Conservation (phyloP, 1,140 invertebrate genomes). For the Drosophila lacteicornis region DNA sequence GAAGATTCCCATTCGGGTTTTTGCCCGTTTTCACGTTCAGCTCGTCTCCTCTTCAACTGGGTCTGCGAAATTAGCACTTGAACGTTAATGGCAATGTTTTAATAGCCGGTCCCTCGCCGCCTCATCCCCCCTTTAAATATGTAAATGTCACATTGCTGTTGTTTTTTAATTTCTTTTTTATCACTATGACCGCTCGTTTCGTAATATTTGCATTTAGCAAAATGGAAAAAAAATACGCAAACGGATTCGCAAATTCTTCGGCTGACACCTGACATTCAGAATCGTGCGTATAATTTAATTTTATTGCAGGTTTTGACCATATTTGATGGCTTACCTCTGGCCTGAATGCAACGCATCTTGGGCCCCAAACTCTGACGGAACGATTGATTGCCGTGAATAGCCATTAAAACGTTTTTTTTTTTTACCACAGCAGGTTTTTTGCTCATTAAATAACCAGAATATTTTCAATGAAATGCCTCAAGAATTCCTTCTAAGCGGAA, state of each 20-base stretch:
- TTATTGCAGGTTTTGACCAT: constrained; percentile 25
- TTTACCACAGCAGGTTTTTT: constrained; percentile 4
- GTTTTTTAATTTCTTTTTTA: constrained; percentile 55
- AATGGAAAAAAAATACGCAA: constrained; percentile 1
- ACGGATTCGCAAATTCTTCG: constrained; percentile 32
- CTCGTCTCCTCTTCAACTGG: constrained; percentile 41
- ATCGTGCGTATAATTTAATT: constrained; percentile 65
- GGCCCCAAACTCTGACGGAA: constrained; percentile 17
- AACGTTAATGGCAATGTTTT: constrained; percentile 78
- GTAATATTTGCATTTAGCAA: constrained; percentile 46
- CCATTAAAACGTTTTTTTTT: constrained; percentile 15
- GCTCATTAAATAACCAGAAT: constrained; percentile 15
- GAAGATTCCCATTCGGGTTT: constrained; percentile 30
- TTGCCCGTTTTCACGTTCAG: constrained; percentile 17
- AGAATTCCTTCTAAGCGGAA: neutral
- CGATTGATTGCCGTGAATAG: constrained; percentile 43
- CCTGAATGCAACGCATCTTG: constrained; percentile 25
- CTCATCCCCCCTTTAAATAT: constrained; percentile 42
- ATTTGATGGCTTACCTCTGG: constrained; percentile 12
- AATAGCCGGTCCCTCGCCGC: constrained; percentile 52
- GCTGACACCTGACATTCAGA: constrained; percentile 61
- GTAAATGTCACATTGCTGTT: constrained; percentile 64
- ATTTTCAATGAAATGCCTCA: neutral
- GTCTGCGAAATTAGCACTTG: constrained; percentile 75
- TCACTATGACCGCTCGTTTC: constrained; percentile 43